These are phyloP conservation scores for Ophioderma brevispina DNA, from an alignment of 35 echinoderm and acorn worm species.

Conservation along the genomic window DNA sequence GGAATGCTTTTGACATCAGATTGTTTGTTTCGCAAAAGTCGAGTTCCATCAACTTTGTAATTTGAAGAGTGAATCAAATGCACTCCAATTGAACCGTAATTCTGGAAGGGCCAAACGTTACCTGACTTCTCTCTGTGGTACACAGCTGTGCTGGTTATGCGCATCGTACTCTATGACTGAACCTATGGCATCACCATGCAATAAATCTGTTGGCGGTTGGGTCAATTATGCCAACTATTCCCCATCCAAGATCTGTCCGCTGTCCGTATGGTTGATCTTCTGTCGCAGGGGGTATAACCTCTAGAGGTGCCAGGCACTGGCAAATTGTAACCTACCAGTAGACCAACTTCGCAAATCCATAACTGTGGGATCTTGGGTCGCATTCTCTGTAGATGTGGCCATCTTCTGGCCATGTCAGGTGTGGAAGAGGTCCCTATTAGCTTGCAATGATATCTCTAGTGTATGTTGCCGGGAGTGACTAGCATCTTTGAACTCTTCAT, in stretches of 20 bases:
- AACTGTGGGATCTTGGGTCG: slow-evolving; percentile 23
- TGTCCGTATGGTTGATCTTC: slow-evolving; percentile 46
- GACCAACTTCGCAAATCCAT: slow-evolving; percentile 61
- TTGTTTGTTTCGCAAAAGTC: slow-evolving; percentile 33
- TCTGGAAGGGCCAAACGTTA: slow-evolving; percentile 8
- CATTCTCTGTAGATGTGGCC: slow-evolving; percentile 56
- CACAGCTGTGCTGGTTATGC: not conserved
- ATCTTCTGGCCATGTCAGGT: slow-evolving; percentile 48
- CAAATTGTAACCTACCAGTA: slow-evolving; percentile 79
- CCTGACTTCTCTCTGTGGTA: not conserved
- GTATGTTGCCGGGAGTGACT: slow-evolving; percentile 36
- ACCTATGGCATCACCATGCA: not conserved
- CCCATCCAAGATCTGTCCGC: slow-evolving; percentile 53
- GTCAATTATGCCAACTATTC: slow-evolving; percentile 29
- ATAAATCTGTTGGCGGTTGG: not conserved
- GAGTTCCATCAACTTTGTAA: slow-evolving; percentile 32
- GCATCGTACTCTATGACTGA: not conserved
- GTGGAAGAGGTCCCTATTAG: slow-evolving; percentile 52
- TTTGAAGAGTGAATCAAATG: not conserved
- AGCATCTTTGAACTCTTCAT: slow-evolving; percentile 23
- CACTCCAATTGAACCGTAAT: slow-evolving; percentile 10
- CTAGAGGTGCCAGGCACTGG: slow-evolving; percentile 40
- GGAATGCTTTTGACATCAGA: not conserved
- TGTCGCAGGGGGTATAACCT: slow-evolving; percentile 24
- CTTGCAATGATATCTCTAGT: slow-evolving; percentile 42